These are phyloP conservation scores for Okamejei kenojei DNA, from an alignment of 2,797 vertebrate species.

Conservation along the genomic window DNA sequence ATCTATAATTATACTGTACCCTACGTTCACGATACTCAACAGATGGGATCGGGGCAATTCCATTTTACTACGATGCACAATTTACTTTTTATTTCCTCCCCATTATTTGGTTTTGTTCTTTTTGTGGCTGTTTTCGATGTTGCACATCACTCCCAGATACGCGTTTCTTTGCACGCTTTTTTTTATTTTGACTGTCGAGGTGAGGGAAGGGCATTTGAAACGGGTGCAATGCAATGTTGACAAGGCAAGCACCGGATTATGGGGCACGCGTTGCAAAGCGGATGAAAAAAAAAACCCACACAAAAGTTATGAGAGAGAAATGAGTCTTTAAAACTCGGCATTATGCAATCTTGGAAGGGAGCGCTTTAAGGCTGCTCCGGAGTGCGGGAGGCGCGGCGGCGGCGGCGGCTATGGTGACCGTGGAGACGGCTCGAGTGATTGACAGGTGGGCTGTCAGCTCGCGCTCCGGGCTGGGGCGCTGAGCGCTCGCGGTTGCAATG, in stretches of 20 bases:
- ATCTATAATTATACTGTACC: background rate
- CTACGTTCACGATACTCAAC: background rate
- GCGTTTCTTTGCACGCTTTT: background rate
- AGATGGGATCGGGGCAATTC: background rate
- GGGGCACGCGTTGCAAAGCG: background rate
- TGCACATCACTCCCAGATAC: background rate
- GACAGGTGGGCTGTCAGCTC: conserved; percentile 18
- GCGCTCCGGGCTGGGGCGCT: background rate
- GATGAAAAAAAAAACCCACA: background rate
- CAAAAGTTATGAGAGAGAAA: too few species aligned
- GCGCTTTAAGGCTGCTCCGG: background rate
- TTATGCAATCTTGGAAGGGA: background rate
- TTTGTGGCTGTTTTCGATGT: background rate
- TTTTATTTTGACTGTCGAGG: background rate
- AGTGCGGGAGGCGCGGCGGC: background rate
- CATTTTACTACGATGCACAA: background rate
- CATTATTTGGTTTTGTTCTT: background rate
- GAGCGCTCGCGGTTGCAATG: background rate
- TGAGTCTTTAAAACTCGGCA: too few species aligned
- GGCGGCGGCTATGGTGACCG: conserved; percentile 27
- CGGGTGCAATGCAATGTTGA: background rate
- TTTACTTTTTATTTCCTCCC: background rate
- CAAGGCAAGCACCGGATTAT: background rate
- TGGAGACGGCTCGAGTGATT: background rate
- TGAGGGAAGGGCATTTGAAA: background rate